Evolutionary conservation across 2,888 invertebrate species (phyloP), one percentile per base, ranked within the genome.

Genomic region (Drosophila acutilabella): DNA sequence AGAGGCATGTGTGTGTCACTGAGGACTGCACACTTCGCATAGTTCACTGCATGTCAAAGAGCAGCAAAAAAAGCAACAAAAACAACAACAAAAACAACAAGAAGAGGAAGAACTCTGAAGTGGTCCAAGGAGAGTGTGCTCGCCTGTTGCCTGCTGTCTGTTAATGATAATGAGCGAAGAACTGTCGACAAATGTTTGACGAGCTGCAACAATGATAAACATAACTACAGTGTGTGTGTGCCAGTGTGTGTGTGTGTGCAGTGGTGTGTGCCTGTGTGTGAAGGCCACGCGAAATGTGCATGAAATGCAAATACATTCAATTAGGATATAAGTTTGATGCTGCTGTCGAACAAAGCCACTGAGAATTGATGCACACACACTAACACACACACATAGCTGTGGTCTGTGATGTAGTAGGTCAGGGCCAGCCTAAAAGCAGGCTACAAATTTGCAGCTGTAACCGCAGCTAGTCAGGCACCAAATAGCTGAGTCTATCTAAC

Each of bases 231-330:
- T 52, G 38, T 53, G 23, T 23, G 5, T 14, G 2, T 48, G 47
- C 33, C 26, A 20, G 16, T 13, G 16, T 41, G 50, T 44, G 16
- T 41, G 50, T 44, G n/a, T 26, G 14, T 61, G 42, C 33, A 16
- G 42, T 40, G 10, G 16, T 38, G 14, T 65, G 50, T 51, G n/a
- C 57, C 13, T 62, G 57, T 52, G 30, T 64, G 42, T 53, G 75
- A 75, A 68, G 76, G 74, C 56, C 68, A 30, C 30, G 23, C 33
- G 30, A 47, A 30, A 38, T 51, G 50, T 44, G 64, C 54, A 53
- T 56, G 65, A 66, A 64, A 72, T 79, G 70, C 59, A 79, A 72
- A 85, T 73, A 66, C 33, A 78, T 80, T 85, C 71, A 82, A 85
- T 78, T 78, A 62, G 57, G 51, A 67, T 74, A 50, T 36, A 51